These are phyloP conservation scores for Ascaphus truei DNA, from an alignment of 2,113 vertebrate genomes.

Conservation along the genomic window DNA sequence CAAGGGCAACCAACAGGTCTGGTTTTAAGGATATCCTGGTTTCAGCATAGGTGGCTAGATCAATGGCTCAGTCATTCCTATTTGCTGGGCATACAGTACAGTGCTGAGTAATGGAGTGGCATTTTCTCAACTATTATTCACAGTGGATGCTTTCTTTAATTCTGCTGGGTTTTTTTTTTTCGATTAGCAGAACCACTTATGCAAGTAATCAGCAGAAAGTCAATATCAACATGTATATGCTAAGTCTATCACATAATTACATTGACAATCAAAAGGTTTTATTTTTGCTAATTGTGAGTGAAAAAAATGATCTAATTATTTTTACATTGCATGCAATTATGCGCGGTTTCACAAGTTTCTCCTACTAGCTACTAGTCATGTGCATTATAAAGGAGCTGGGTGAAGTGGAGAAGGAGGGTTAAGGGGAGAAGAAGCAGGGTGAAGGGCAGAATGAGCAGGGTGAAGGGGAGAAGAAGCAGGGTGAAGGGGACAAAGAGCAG, in stretches of 20 bases:
- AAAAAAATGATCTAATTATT: conserved; percentile 20
- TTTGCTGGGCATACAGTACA: no score
- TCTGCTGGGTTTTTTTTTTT: background rate
- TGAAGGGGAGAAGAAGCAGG: no score
- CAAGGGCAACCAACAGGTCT: no score
- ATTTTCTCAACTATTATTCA: background rate
- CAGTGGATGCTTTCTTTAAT: background rate
- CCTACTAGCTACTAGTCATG: background rate
- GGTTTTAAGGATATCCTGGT: no score
- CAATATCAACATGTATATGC: conserved; percentile 8
- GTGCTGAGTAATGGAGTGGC: background rate
- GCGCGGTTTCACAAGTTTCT: background rate
- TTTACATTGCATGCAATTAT: background rate
- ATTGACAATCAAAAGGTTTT: background rate
- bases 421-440: no score
- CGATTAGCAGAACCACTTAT: background rate
- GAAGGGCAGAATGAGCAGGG: no score
- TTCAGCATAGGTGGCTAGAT: no score
- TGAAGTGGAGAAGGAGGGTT: no score
- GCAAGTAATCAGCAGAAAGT: background rate
- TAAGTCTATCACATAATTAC: background rate
- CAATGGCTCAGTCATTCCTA: no score
- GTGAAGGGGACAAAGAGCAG: no score
- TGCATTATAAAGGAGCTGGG: background rate
- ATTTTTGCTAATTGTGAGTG: conserved; percentile 8